These are phyloP conservation scores for Anaspis maculata DNA, from an alignment of 2,888 invertebrate species.

Conservation along the genomic window DNA sequence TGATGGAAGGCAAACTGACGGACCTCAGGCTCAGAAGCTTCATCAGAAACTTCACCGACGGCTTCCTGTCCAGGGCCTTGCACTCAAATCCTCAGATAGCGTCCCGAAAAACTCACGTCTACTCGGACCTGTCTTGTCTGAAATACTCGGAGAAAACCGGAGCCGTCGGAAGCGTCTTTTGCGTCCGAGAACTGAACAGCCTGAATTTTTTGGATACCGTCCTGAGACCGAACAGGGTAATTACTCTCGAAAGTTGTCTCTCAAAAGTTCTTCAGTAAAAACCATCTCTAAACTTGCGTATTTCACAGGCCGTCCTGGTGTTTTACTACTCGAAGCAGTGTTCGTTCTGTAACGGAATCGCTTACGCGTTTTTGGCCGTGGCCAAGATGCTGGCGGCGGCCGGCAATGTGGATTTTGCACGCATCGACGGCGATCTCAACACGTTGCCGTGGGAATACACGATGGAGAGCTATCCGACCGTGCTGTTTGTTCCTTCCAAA, in stretches of 20 bases:
- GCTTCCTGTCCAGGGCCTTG: constrained; percentile 30
- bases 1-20: constrained; percentile 48
- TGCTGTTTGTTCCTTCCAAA: constrained; percentile 69
- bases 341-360: constrained; percentile 62
- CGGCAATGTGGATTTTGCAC: constrained; percentile 47
- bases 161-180: constrained; percentile 41
- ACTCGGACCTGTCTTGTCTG: constrained; percentile 10
- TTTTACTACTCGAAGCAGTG: constrained; percentile 74
- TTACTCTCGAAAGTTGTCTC: too few relatives aligned
- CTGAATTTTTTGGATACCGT: constrained; percentile 55
- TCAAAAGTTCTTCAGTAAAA: too few relatives aligned
- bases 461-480: constrained; percentile 68
- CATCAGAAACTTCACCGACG: constrained; percentile 46
- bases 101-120: constrained; percentile 27
- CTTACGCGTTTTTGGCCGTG: constrained; percentile 59
- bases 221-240: constrained; percentile 52
- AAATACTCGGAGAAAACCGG: too few relatives aligned
- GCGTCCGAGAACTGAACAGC: constrained; percentile 58
- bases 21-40: constrained; percentile 47
- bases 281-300: too few relatives aligned
- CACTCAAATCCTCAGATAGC: constrained; percentile 25
- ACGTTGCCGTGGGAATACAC: constrained; percentile 83
- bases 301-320: constrained; percentile 64
- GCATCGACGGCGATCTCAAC: constrained; percentile 75
- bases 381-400: constrained; percentile 52